phyloP scores from a whole-genome alignment of 2,888 invertebrate species.

The Papilio protenor region DNA sequence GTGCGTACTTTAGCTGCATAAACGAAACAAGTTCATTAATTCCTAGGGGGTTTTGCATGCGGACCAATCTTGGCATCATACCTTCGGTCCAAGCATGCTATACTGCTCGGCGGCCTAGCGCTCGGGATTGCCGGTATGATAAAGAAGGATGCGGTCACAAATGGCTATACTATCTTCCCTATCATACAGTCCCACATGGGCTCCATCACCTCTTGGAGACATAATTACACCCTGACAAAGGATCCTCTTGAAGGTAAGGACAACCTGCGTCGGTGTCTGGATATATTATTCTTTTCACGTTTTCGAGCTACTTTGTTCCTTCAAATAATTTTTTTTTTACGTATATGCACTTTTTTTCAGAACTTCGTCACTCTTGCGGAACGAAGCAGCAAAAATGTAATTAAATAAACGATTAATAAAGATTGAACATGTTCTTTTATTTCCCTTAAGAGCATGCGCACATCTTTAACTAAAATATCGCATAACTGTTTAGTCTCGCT shows the following conservation, averaged over 20 bases:
- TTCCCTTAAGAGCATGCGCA: neutral
- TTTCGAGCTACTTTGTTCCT: neutral
- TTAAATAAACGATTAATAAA: conserved; percentile 26
- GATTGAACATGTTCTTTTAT: neutral
- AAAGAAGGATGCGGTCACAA: conserved; percentile 66
- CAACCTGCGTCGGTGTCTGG: too few relatives aligned
- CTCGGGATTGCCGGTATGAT: conserved; percentile 62
- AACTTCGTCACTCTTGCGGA: conserved; percentile 56
- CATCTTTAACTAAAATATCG: neutral
- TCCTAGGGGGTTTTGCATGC: conserved; percentile 69
- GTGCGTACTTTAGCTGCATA: too few relatives aligned
- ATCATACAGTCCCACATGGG: conserved; percentile 53
- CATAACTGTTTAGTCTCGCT: too few relatives aligned
- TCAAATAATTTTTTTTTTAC: neutral
- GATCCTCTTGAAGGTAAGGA: conserved; percentile 67
- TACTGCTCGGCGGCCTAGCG: conserved; percentile 62
- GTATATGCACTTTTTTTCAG: conserved; percentile 50
- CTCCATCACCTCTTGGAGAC: conserved; percentile 56
- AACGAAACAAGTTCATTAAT: too few relatives aligned
- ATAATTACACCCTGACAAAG: conserved; percentile 55
- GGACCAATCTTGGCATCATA: conserved; percentile 68
- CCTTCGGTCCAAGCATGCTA: conserved; percentile 62
- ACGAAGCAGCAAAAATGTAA: conserved; percentile 41
- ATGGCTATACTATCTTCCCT: conserved; percentile 53
- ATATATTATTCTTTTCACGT: too few relatives aligned